A percentile compares a stretch with the other conserved stretches of the same genome.
phyloP scores from a whole-genome alignment of 2,113 vertebrate genomes.

The Reinhardtius hippoglossoides region DNA sequence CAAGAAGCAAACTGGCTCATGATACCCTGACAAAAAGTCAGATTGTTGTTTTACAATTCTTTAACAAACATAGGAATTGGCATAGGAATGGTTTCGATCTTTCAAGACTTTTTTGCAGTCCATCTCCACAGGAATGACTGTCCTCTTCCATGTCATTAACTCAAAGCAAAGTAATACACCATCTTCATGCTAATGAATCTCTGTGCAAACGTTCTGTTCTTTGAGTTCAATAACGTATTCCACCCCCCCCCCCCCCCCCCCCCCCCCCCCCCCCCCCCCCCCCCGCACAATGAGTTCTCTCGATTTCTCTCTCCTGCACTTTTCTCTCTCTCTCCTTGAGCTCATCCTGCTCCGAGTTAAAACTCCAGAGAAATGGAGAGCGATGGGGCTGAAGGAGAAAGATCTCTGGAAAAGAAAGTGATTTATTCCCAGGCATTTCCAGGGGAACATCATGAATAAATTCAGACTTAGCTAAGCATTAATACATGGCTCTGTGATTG shows the following conservation, averaged over 20 bases:
- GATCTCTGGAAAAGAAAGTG: slow-evolving; percentile 43
- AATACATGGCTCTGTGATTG: slow-evolving; percentile 45
- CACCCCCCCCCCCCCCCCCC: slow-evolving; percentile 17
- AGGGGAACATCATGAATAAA: slow-evolving; percentile 71
- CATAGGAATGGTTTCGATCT: too few species aligned
- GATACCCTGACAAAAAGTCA: too few species aligned
- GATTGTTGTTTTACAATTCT: too few species aligned
- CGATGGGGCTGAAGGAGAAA: slow-evolving; percentile 39
- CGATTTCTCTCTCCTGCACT: slow-evolving; percentile 2
- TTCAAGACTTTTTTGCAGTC: background rate
- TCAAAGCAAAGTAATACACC: background rate
- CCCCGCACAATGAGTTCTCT: slow-evolving; percentile 25
- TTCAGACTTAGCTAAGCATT: slow-evolving; percentile 57
- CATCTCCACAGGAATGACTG: background rate
- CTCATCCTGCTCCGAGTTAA: slow-evolving; percentile 21
- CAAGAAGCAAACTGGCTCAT: too few species aligned
- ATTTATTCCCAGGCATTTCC: slow-evolving; percentile 72
- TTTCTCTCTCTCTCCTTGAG: slow-evolving; percentile 12
- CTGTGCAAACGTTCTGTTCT: slow-evolving; percentile 19
- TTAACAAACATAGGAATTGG: too few species aligned
- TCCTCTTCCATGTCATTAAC: slow-evolving; percentile 2
- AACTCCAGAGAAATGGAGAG: slow-evolving; percentile 44
- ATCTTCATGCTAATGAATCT: slow-evolving; percentile 27
- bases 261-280: slow-evolving; percentile 39
- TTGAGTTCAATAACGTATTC: slow-evolving; percentile 54